Conservation (phyloP, 2,797 vertebrate genomes). For the Chrysocyon brachyurus region DNA sequence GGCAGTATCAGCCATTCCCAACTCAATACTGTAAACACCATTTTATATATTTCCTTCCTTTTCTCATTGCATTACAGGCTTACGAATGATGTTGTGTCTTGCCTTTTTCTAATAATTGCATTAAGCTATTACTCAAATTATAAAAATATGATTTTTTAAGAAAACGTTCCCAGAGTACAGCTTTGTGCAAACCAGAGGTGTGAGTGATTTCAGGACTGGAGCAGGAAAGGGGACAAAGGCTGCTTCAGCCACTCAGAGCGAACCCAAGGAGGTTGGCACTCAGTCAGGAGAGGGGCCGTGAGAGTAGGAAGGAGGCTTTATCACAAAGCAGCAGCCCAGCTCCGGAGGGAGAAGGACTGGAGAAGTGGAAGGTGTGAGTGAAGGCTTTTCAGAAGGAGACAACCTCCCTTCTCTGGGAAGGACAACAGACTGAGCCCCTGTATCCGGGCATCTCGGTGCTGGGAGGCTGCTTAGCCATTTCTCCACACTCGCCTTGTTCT, state of each 20-base stretch:
- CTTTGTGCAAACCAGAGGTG: slow-evolving; percentile 2
- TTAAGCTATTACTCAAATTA: slow-evolving; percentile 57
- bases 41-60: slow-evolving; percentile 40
- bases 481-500: slow-evolving; percentile 34
- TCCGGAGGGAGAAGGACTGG: slow-evolving; percentile 8
- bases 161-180: slow-evolving; percentile 56
- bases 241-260: slow-evolving; percentile 8
- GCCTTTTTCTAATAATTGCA: slow-evolving; percentile 58
- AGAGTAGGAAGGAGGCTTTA: slow-evolving; percentile 25
- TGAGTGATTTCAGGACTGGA: slow-evolving; percentile 7
- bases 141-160: slow-evolving; percentile 47
- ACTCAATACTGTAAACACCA: background rate
- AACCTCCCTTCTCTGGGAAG: background rate
- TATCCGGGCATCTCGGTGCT: background rate
- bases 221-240: background rate
- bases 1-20: slow-evolving; percentile 22
- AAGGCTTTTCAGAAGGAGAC: slow-evolving; percentile 54
- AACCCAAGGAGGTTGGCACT: slow-evolving; percentile 24
- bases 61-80: slow-evolving; percentile 37
- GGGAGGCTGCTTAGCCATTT: slow-evolving; percentile 39
- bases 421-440: background rate
- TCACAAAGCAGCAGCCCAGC: slow-evolving; percentile 9
- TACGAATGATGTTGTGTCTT: slow-evolving; percentile 56
- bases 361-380: background rate
- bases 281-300: background rate